These are phyloP conservation scores for Anoplophora glabripennis DNA, from an alignment of 1,140 invertebrate species.

Conservation along the genomic window DNA sequence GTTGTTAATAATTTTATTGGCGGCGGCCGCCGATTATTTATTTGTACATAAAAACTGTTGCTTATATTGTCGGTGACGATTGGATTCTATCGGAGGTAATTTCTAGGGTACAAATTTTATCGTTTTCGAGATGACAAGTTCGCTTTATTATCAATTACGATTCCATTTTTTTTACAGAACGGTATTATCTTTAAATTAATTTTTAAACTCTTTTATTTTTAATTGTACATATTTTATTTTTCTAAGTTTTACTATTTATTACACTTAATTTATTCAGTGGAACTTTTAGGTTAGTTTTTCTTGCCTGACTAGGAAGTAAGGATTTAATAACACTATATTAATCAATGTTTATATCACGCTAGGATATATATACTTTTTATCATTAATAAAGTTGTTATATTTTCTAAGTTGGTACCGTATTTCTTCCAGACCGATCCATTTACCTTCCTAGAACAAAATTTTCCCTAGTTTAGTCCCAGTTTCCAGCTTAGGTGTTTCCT, in stretches of 20 bases:
- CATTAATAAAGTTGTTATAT: conserved; percentile 32
- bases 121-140: background rate
- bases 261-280: conserved; percentile 17
- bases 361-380: conserved; percentile 35
- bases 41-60: conserved; percentile 37
- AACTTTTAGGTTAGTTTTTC: conserved; percentile 29
- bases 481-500: too few species aligned
- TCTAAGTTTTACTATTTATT: conserved; percentile 22
- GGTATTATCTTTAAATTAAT: background rate
- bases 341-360: conserved; percentile 33
- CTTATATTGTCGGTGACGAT: conserved; percentile 17
- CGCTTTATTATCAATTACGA: background rate
- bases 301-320: conserved; percentile 38
- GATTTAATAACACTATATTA: conserved; percentile 22
- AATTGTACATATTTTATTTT: conserved; percentile 14
- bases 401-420: conserved; percentile 17
- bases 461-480: too few species aligned
- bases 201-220: conserved; percentile 1
- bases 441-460: too few species aligned
- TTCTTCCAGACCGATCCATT: too few species aligned
- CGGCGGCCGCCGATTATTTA: conserved; percentile 28
- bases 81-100: background rate
- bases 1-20: conserved; percentile 32
- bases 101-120: conserved; percentile 15
- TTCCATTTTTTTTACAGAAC: conserved; percentile 14